Conservation (phyloP, 2,113 vertebrate species). For the Apteryx owenii region DNA sequence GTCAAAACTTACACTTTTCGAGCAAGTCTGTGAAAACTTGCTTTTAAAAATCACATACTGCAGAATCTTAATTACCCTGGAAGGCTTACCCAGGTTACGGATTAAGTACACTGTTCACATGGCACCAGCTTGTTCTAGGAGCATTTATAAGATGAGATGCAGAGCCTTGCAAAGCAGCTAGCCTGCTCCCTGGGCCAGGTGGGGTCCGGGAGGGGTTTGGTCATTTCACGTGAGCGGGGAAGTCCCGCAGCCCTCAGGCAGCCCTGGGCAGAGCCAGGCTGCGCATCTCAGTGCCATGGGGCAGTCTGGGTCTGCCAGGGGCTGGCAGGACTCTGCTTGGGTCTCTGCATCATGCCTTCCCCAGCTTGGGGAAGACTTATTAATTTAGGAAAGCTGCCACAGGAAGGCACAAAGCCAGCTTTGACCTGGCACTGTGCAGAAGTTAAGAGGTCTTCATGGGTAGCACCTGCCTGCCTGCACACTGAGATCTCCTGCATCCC, state of each 20-base stretch:
- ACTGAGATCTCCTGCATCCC: background rate
- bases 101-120: background rate
- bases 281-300: fast-evolving
- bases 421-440: fast-evolving
- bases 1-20: slow-evolving; percentile 54
- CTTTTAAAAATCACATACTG: slow-evolving; percentile 17
- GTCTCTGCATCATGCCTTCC: background rate
- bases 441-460: background rate
- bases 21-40: slow-evolving; percentile 16
- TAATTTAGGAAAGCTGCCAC: background rate
- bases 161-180: background rate
- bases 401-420: background rate
- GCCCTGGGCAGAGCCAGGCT: background rate
- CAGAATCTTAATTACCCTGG: slow-evolving; percentile 34
- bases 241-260: background rate
- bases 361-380: background rate
- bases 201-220: background rate
- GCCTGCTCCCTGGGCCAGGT: background rate
- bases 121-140: slow-evolving; percentile 6
- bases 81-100: background rate
- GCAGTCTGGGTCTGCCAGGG: background rate
- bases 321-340: background rate
- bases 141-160: background rate
- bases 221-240: fast-evolving
- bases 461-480: background rate